Conservation (phyloP, 2,888 invertebrate genomes). For the Bombyx huttoni region DNA sequence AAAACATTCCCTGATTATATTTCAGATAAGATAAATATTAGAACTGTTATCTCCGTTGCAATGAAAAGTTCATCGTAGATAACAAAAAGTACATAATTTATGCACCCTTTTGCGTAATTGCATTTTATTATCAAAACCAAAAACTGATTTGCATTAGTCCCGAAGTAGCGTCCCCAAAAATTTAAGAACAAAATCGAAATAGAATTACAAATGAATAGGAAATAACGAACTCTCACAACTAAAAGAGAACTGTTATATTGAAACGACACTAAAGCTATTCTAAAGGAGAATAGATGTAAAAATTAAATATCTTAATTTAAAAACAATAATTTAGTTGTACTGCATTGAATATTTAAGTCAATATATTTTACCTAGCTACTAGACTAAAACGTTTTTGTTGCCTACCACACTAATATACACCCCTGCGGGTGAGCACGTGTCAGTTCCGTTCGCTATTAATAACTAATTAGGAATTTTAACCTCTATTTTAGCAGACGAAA, state of each 20-base stretch:
- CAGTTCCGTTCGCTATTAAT: conserved; percentile 38
- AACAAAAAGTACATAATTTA: conserved; percentile 44
- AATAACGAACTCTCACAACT: too few species aligned
- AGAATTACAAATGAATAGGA: too few species aligned
- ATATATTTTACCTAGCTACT: too few species aligned
- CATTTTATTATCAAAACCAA: conserved; percentile 47
- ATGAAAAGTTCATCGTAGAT: background rate
- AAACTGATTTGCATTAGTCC: conserved; percentile 43
- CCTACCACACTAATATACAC: background rate
- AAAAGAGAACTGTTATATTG: too few species aligned
- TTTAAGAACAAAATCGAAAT: background rate
- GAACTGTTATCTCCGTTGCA: background rate
- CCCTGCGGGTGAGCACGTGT: conserved; percentile 18
- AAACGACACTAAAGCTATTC: too few species aligned
- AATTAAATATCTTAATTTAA: too few species aligned
- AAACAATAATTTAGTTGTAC: too few species aligned
- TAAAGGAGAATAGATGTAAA: too few species aligned
- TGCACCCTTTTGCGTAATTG: conserved; percentile 56
- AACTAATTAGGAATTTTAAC: conserved; percentile 37
- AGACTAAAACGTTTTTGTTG: background rate
- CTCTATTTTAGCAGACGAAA: conserved; percentile 9
- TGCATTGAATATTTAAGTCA: too few species aligned
- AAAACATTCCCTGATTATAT: conserved; percentile 8
- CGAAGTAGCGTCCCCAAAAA: conserved; percentile 10
- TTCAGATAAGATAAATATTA: conserved; percentile 32